Percentiles rank a stretch among this genome's conserved stretches.
These are phyloP conservation scores for Microhierax caerulescens DNA, from an alignment of 2,797 vertebrate genomes.

Conservation along the genomic window DNA sequence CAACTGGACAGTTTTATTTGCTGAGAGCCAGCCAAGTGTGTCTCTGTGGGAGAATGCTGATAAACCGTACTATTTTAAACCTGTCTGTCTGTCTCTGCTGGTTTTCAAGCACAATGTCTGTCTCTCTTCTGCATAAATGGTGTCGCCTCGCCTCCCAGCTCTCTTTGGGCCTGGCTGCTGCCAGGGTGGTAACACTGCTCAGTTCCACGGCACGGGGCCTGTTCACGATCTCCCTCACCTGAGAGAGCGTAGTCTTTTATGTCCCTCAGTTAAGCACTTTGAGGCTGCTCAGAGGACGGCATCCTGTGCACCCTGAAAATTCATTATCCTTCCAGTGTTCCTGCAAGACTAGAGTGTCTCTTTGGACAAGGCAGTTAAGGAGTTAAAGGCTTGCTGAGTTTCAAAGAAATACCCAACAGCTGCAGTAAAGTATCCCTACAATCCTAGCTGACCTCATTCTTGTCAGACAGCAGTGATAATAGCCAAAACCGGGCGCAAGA, in stretches of 20 bases:
- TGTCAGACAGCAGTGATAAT: conserved; percentile 37
- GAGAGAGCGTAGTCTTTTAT: not conserved
- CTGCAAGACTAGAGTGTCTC: not conserved
- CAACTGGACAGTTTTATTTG: not conserved
- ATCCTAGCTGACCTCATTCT: conserved; percentile 54
- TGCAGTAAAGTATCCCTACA: conserved; percentile 29
- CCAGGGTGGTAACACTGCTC: not conserved
- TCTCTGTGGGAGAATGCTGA: not conserved
- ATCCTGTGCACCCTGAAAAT: not conserved
- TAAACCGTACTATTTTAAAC: not conserved
- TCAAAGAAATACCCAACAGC: conserved; percentile 16
- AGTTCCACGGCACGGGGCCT: rapidly evolving
- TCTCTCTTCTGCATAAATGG: not conserved
- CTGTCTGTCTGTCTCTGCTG: not conserved
- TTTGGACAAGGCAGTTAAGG: not conserved
- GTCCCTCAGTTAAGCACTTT: not conserved
- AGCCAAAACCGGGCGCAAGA: conserved; percentile 11
- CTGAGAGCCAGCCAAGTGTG: not conserved
- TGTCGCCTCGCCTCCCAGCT: not conserved
- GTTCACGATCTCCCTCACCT: not conserved
- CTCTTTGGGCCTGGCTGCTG: not conserved
- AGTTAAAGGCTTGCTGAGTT: conserved; percentile 27
- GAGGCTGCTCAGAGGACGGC: not conserved
- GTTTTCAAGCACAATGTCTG: not conserved
- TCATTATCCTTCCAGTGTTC: not conserved